These are phyloP conservation scores for Python bivittatus DNA, from an alignment of 2,113 vertebrate genomes.

Conservation along the genomic window DNA sequence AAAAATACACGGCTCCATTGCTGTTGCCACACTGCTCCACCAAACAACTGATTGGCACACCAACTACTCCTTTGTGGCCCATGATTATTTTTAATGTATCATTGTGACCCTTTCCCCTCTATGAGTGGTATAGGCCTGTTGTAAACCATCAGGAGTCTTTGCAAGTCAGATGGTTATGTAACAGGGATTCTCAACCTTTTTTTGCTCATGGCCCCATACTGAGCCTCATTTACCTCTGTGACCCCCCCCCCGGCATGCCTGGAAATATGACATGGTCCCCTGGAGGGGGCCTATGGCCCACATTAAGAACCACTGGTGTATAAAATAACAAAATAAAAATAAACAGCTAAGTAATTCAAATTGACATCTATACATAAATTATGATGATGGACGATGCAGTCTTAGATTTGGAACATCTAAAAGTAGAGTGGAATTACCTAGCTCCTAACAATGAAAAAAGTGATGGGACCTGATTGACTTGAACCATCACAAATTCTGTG, in stretches of 20 bases:
- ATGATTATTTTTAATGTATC: background rate
- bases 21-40: background rate
- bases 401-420: background rate
- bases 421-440: background rate
- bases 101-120: no score
- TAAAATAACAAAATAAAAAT: background rate
- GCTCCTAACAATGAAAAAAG: background rate
- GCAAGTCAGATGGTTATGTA: background rate
- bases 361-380: background rate
- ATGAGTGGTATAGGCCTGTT: background rate
- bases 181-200: background rate
- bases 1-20: background rate
- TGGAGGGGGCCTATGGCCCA: background rate
- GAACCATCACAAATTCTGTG: background rate
- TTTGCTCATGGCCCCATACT: background rate
- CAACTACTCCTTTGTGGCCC: background rate
- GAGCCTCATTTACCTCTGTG: background rate
- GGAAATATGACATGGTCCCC: background rate
- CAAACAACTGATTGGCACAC: background rate
- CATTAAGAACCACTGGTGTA: background rate
- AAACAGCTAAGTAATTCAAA: background rate
- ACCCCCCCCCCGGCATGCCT: background rate
- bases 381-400: background rate
- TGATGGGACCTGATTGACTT: background rate
- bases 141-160: background rate